A percentile compares a stretch with the other conserved stretches of the same genome.
phyloP scores from a whole-genome alignment of 2,797 vertebrate genomes.

The Periparus ater region DNA sequence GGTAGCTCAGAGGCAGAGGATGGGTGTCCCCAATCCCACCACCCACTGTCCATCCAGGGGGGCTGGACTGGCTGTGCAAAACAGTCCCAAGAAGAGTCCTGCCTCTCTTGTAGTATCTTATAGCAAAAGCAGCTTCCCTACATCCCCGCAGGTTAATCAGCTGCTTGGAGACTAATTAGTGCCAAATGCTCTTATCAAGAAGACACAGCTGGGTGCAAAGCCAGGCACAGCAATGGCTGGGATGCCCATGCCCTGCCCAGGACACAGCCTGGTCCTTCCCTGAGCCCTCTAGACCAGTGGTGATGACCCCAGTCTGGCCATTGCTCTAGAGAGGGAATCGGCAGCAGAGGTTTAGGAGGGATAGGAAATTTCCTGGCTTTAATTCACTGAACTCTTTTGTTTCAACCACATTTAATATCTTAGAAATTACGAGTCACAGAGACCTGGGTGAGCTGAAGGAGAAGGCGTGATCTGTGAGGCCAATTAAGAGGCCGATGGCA shows the following conservation, averaged over 20 bases:
- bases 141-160: not conserved
- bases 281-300: not conserved
- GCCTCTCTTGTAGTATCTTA: not conserved
- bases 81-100: not conserved
- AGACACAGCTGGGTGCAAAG: not conserved
- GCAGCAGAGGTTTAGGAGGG: not conserved
- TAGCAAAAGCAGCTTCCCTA: not conserved
- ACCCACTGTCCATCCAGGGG: not conserved
- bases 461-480: slow-evolving; percentile 50
- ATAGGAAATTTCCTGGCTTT: slow-evolving; percentile 38
- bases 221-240: not conserved
- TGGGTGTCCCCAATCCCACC: not conserved
- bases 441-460: slow-evolving; percentile 15
- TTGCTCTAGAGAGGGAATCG: not conserved
- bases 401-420: slow-evolving; percentile 67
- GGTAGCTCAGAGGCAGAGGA: not conserved
- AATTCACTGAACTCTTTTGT: slow-evolving; percentile 56
- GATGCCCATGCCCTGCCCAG: not conserved
- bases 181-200: not conserved
- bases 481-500: slow-evolving; percentile 55
- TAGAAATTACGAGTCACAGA: slow-evolving; percentile 46
- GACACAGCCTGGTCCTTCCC: not conserved
- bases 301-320: not conserved
- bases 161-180: slow-evolving; percentile 12
- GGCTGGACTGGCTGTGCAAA: not conserved